Percentiles rank a stretch among this genome's conserved stretches.
These are phyloP conservation scores for Cataglyphis cursor DNA, from an alignment of 2,888 invertebrate genomes.

Conservation along the genomic window DNA sequence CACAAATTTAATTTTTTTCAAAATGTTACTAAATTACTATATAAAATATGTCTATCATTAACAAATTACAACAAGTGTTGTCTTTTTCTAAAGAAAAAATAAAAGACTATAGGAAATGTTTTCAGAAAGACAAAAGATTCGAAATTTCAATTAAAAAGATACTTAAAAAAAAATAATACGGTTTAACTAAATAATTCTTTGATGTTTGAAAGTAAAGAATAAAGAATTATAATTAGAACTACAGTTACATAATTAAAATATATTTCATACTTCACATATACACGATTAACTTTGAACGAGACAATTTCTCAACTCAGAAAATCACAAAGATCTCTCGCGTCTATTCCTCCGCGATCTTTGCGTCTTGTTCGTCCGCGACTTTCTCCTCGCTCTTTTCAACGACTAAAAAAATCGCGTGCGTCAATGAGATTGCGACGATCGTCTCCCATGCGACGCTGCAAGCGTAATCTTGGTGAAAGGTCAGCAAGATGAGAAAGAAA, in stretches of 20 bases:
- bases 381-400: slow-evolving; percentile 46
- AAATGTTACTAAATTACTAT: neutral
- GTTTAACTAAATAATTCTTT: slow-evolving; percentile 16
- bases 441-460: slow-evolving; percentile 64
- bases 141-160: neutral
- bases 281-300: neutral
- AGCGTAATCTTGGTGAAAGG: slow-evolving; percentile 79
- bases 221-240: neutral
- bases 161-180: neutral
- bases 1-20: neutral
- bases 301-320: slow-evolving; percentile 9
- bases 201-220: neutral
- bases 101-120: neutral
- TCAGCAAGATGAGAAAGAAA: slow-evolving; percentile 76
- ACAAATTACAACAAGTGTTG: neutral
- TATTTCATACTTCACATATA: slow-evolving; percentile 4
- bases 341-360: slow-evolving; percentile 11
- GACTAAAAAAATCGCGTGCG: slow-evolving; percentile 40
- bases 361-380: slow-evolving; percentile 22
- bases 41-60: neutral
- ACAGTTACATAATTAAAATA: neutral
- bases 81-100: neutral
- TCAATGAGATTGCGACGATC: slow-evolving; percentile 50
- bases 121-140: neutral
- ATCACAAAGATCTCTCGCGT: slow-evolving; percentile 1